Conservation (phyloP, 2,797 vertebrate species). For the Halcyon chelicuti region DNA sequence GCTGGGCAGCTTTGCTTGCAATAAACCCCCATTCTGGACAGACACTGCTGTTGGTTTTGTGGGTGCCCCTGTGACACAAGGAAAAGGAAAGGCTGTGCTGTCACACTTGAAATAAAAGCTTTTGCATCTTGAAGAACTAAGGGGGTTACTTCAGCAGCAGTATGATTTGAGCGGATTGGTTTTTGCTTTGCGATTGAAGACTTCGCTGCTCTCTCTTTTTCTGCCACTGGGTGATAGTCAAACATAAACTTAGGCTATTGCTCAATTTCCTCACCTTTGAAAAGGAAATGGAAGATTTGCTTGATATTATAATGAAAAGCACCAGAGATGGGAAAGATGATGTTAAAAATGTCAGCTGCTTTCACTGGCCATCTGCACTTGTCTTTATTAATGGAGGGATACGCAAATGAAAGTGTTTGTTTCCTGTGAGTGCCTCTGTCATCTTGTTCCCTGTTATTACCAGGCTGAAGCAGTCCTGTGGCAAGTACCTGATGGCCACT, state of each 20-base stretch:
- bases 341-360: not conserved
- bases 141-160: not conserved
- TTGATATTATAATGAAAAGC: not conserved
- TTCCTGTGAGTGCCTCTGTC: not conserved
- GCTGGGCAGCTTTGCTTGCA: too few relatives aligned
- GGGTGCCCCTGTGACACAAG: not conserved
- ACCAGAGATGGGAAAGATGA: not conserved
- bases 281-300: not conserved
- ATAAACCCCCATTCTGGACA: too few relatives aligned
- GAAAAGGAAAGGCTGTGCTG: not conserved
- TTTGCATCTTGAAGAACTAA: not conserved
- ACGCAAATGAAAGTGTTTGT: not conserved
- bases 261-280: not conserved
- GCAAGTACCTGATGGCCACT: not conserved
- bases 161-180: not conserved
- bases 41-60: too few relatives aligned
- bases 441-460: not conserved
- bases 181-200: not conserved
- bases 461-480: not conserved
- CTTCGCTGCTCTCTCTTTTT: not conserved
- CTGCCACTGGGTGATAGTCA: conserved; percentile 55
- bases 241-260: not conserved
- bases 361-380: not conserved
- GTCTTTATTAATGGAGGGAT: not conserved
- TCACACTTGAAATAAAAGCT: not conserved